phyloP scores from a whole-genome alignment of 2,888 invertebrate genomes.

The Oeneis ivallda region DNA sequence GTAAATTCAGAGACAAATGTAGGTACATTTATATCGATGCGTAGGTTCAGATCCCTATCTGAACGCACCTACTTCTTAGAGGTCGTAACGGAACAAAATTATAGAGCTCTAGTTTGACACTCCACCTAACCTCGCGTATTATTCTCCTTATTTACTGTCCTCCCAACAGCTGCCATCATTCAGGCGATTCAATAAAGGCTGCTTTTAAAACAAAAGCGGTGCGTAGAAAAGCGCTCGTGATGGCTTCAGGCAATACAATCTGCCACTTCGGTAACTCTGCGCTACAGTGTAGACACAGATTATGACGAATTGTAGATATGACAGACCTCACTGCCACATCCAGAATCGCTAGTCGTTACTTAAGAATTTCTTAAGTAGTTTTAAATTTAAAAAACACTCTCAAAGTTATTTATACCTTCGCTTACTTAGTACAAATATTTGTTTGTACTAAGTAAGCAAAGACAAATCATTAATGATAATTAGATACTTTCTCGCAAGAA shows the following conservation, averaged over 20 bases:
- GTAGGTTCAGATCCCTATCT: background rate
- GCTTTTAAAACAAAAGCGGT: conserved; percentile 51
- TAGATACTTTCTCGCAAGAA: too few relatives aligned
- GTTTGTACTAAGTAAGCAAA: too few relatives aligned
- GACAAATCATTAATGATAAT: too few relatives aligned
- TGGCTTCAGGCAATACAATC: conserved; percentile 65
- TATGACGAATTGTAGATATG: conserved; percentile 30
- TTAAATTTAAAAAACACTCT: too few relatives aligned
- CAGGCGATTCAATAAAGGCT: conserved; percentile 47
- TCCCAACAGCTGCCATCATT: conserved; percentile 44
- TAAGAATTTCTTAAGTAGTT: too few relatives aligned
- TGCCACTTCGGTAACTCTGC: conserved; percentile 75
- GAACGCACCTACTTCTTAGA: too few relatives aligned
- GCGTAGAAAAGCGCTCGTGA: conserved; percentile 69
- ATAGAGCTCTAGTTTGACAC: conserved; percentile 19
- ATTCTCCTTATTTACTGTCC: conserved; percentile 37
- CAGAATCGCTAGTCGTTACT: background rate
- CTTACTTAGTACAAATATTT: too few relatives aligned
- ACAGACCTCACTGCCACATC: conserved; percentile 3
- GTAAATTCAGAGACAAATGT: too few relatives aligned
- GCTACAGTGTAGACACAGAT: conserved; percentile 49
- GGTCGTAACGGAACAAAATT: conserved; percentile 5
- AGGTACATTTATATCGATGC: background rate
- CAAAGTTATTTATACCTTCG: too few relatives aligned
- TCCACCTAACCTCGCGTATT: conserved; percentile 24